Evolutionary conservation across 1,140 invertebrate species (phyloP), one percentile per base, ranked within the genome.

Genomic region (Micrasema longulum): DNA sequence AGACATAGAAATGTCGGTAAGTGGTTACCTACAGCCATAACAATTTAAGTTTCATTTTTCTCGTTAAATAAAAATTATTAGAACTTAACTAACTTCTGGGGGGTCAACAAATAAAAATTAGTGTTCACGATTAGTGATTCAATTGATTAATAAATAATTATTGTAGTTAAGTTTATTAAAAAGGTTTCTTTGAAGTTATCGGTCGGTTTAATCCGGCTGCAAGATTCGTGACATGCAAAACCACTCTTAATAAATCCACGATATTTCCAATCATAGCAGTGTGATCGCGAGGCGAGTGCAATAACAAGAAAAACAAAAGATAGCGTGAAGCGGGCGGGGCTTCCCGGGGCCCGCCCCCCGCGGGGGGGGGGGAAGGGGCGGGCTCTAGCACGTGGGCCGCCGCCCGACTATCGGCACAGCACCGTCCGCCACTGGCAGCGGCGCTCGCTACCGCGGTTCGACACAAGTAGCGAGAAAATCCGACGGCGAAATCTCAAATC

Each of bases 371-470:
- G 53, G 45, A 53, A 9, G 45, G 67, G 53, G 53, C 38, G 67
- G 68, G 57, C 11, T 16, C 45, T 16, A 64, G 60, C 57, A 52
- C 45, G 57, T 52, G 57, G 68, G 60, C 60, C 43, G 31, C 43
- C 55, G 57, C 43, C 68, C 45, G 48, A 35, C n/a, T n/a, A 6
- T 1, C 60, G 60, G 23, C 60, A 64, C 60, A 64, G 64, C 45
- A 47, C 43, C 64, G 64, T 35, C 35, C 64, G 64, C 64, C 45
- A 38, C 45, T 43, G 66, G 66, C 66, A 26, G 47, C 66, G 48
- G 36, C 43, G 47, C 66, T 50, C 50, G 66, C 66, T 64, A 64
- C 60, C 26, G 60, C 60, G 60, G 60, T 12, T 22, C 57, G 57
- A 64, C n/a, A 41, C 55, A 60, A 60, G 55, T 60, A 16, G n/a